These are phyloP conservation scores for Gobius niger DNA, from an alignment of 2,113 vertebrate genomes.

Conservation along the genomic window DNA sequence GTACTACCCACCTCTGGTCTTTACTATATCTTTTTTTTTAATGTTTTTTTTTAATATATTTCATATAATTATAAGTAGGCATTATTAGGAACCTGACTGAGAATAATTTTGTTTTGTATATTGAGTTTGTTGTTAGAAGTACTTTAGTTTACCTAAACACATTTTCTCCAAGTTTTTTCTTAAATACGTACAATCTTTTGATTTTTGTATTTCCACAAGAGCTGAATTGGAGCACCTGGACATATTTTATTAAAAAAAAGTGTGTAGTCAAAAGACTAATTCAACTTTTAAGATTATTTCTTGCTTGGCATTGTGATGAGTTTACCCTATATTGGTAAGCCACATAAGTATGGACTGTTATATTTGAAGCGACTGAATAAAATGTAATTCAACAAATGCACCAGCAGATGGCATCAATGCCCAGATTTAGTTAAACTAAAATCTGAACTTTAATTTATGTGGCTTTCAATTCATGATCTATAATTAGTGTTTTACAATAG, in stretches of 20 bases:
- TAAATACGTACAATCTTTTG: background rate
- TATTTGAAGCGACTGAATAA: background rate
- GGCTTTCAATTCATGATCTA: background rate
- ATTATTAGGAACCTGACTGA: background rate
- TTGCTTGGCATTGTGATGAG: background rate
- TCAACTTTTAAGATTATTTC: conserved; percentile 55
- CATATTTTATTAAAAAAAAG: conserved; percentile 48
- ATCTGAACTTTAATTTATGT: background rate
- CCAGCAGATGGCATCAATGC: conserved; percentile 64
- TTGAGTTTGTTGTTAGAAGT: background rate
- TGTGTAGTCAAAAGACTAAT: conserved; percentile 59
- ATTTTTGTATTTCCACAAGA: conserved; percentile 11
- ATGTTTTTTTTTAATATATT: background rate
- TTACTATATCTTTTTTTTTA: too few species aligned
- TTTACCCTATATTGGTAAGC: background rate
- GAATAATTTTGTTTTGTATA: background rate
- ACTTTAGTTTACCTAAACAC: too few species aligned
- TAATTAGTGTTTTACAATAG: background rate
- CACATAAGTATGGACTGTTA: background rate
- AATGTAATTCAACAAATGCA: conserved; percentile 33
- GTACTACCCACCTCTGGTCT: too few species aligned
- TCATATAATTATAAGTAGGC: background rate
- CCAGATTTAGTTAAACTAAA: background rate
- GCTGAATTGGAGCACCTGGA: conserved; percentile 33
- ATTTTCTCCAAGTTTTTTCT: too few species aligned